Conservation (phyloP, 92 coral and sea anemone genomes). For the Palythoa caribaeorum region DNA sequence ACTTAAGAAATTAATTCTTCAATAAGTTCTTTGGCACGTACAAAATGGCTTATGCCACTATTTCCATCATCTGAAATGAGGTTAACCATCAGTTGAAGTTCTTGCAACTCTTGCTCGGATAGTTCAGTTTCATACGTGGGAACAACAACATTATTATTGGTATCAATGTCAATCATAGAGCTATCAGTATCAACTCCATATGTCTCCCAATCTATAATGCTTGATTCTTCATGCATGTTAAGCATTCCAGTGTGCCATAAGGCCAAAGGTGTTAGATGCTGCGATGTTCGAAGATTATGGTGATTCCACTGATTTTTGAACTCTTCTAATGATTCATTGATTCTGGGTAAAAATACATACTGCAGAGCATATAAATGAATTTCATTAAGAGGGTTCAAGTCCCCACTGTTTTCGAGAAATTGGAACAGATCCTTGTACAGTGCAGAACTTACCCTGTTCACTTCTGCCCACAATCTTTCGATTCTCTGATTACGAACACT, state of each 20-base stretch:
- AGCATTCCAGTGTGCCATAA: constrained; percentile 29
- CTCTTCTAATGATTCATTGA: constrained; percentile 61
- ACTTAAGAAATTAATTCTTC: not conserved
- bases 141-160: constrained; percentile 4
- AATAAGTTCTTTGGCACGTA: constrained; percentile 20
- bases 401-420: too few relatives aligned
- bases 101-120: constrained; percentile 13
- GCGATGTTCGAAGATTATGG: constrained; percentile 60
- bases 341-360: constrained; percentile 37
- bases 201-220: constrained; percentile 39
- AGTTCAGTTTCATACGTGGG: constrained; percentile 40
- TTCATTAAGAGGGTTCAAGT: too few relatives aligned
- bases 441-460: too few relatives aligned
- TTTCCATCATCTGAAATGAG: constrained; percentile 49
- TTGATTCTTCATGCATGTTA: constrained; percentile 30
- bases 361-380: too few relatives aligned
- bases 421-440: too few relatives aligned
- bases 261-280: constrained; percentile 62
- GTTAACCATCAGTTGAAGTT: constrained; percentile 40
- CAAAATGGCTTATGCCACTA: constrained; percentile 48
- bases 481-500: too few relatives aligned
- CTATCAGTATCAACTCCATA: constrained; percentile 54
- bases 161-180: not conserved
- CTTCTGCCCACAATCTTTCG: too few relatives aligned
- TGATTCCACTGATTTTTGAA: constrained; percentile 70